Percentiles rank a stretch among this genome's conserved stretches.
Conservation (phyloP, 2,113 vertebrate genomes). For the Galbula dea region DNA sequence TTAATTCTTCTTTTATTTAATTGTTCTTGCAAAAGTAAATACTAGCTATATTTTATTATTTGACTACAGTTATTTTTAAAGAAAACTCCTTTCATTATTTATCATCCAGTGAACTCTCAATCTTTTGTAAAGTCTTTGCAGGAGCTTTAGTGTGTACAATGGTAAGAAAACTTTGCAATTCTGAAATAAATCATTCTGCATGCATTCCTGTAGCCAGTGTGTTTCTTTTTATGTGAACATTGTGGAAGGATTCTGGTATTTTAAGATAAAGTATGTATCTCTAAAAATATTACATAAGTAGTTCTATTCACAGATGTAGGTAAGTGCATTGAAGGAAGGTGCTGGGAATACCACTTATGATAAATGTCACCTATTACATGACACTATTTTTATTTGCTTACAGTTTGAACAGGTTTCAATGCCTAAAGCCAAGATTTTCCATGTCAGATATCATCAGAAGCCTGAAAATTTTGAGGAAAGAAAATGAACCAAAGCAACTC, state of each 20-base stretch:
- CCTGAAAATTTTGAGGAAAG: neutral
- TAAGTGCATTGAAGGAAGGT: neutral
- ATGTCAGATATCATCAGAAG: neutral
- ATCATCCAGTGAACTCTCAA: neutral
- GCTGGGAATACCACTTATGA: neutral
- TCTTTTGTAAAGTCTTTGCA: neutral
- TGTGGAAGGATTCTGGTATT: neutral
- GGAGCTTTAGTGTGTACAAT: neutral
- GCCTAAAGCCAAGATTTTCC: constrained; percentile 5
- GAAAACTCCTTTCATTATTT: neutral
- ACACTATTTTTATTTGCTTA: neutral
- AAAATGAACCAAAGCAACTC: neutral
- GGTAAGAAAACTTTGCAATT: neutral
- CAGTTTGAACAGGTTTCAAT: neutral
- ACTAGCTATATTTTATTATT: neutral
- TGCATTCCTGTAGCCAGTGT: neutral
- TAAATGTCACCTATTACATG: neutral
- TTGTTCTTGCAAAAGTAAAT: neutral
- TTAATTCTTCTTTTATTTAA: too few relatives aligned
- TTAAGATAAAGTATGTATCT: neutral
- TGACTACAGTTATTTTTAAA: neutral
- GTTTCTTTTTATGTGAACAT: neutral
- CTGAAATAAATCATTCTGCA: neutral
- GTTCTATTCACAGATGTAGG: neutral
- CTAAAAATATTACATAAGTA: neutral